Evolutionary conservation across 2,797 vertebrate species (phyloP), one percentile per base, ranked within the genome.

Genomic region (Momotus momota): DNA sequence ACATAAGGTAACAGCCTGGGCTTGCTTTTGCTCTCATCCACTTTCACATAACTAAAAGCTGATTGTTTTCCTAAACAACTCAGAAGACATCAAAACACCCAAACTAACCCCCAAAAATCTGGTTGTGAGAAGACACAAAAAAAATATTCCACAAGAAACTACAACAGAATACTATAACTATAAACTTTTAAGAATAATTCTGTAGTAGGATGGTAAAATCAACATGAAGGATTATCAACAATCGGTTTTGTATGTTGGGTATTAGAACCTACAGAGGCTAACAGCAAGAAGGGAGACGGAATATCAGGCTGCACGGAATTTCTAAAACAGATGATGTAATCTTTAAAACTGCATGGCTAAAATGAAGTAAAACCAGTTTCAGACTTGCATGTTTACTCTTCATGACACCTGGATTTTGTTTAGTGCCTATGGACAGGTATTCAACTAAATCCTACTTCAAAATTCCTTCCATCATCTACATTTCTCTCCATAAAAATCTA

Each of bases 281-380:
- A 40, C 10, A 81, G 60, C 6, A 77, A 43, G 14, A 69, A 90
- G 31, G 43, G 23, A 73, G 35, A 65, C 41, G 4, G 4, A 57
- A 21, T 14, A 40, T 40, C 27, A 23, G 22, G 22, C 26, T 72
- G 35, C 1, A 2, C 29, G 20, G 25, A 81, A 81, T 83, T 91
- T 86, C 66, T 75, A 81, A 33, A 93, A 70, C 27, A 84, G 35
- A 84, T 65, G 33, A 95, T 29, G 43, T 12, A 74, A 78, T 91
- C 70, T 72, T 93, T 41, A 91, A 91, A 83, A 81, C 0, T 29
- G 65, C 1, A 0, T 48, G 70, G 81, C 77, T 75, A 67, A 80
- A 94, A 91, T 45, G 26, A 92, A 88, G 82, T 62, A 90, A 81
- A 92, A 88, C 26, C 51, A 91, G 62, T 51, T 75, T 67, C 23